These are phyloP conservation scores for Phrynocephalus guinanensis DNA, from an alignment of 2,797 vertebrate species.

Conservation along the genomic window DNA sequence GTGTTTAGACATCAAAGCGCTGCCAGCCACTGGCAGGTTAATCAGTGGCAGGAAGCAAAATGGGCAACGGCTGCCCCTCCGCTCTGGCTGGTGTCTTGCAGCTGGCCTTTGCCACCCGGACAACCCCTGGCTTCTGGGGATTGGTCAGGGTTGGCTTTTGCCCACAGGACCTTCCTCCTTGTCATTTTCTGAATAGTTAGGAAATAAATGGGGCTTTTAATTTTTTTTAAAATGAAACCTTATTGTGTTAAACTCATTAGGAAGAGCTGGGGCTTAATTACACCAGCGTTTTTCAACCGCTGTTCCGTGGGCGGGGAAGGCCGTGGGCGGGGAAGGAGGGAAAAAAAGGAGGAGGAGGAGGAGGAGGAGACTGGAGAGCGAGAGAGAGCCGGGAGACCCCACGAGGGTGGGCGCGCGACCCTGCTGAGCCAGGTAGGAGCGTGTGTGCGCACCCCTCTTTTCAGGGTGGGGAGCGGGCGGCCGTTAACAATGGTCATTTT, in stretches of 20 bases:
- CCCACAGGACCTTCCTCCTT: neutral
- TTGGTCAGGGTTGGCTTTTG: slow-evolving; percentile 43
- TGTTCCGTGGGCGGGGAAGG: no score
- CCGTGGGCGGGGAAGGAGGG: no score
- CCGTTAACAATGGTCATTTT: no score
- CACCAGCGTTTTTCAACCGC: no score
- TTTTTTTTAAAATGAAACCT: slow-evolving; percentile 57
- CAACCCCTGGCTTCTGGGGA: neutral
- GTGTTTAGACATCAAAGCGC: slow-evolving; percentile 80
- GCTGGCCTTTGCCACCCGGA: slow-evolving; percentile 30
- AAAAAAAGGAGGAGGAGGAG: no score
- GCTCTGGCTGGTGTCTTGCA: slow-evolving; percentile 8
- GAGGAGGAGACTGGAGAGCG: no score
- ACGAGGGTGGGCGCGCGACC: no score
- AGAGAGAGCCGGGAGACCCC: no score
- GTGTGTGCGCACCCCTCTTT: no score
- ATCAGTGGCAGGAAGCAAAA: slow-evolving; percentile 80
- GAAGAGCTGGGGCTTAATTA: slow-evolving; percentile 75
- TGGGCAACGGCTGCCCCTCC: slow-evolving; percentile 79
- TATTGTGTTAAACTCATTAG: slow-evolving; percentile 67
- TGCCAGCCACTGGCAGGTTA: slow-evolving; percentile 82
- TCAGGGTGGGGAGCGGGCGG: no score
- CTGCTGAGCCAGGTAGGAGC: no score
- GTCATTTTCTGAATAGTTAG: slow-evolving; percentile 64
- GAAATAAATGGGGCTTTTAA: slow-evolving; percentile 59